phyloP scores from a whole-genome alignment of 2,888 invertebrate genomes.

The Macropis europaea region DNA sequence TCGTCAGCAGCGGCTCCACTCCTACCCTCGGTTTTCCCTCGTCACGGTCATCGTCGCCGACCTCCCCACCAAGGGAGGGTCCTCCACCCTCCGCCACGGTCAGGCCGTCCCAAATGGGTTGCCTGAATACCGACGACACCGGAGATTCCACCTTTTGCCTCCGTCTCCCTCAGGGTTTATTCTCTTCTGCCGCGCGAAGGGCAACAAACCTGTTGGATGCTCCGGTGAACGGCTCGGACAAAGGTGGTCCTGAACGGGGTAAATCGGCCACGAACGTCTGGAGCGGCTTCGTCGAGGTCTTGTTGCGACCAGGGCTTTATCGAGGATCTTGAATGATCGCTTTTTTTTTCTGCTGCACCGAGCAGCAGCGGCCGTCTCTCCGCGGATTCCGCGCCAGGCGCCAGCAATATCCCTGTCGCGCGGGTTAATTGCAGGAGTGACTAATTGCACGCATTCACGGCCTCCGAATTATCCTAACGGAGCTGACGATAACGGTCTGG shows the following conservation, averaged over 20 bases:
- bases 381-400: slow-evolving; percentile 6
- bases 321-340: no score
- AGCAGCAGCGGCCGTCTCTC: no score
- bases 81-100: slow-evolving; percentile 22
- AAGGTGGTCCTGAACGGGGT: not conserved
- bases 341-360: no score
- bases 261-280: slow-evolving; percentile 3
- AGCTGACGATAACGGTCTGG: not conserved
- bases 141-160: slow-evolving; percentile 3
- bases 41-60: slow-evolving; percentile 24
- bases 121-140: slow-evolving; percentile 23
- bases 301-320: no score
- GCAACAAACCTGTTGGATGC: slow-evolving; percentile 49
- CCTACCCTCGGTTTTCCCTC: slow-evolving; percentile 14
- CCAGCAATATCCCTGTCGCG: slow-evolving; percentile 1
- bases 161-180: not conserved
- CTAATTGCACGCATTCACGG: not conserved
- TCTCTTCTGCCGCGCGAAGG: not conserved
- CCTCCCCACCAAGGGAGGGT: slow-evolving; percentile 10
- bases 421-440: slow-evolving; percentile 1
- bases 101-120: slow-evolving; percentile 29
- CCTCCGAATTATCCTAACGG: not conserved
- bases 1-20: slow-evolving; percentile 1
- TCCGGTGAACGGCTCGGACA: no score
- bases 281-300: not conserved